phyloP scores from a whole-genome alignment of 2,797 vertebrate species.

The Mycteria americana region DNA sequence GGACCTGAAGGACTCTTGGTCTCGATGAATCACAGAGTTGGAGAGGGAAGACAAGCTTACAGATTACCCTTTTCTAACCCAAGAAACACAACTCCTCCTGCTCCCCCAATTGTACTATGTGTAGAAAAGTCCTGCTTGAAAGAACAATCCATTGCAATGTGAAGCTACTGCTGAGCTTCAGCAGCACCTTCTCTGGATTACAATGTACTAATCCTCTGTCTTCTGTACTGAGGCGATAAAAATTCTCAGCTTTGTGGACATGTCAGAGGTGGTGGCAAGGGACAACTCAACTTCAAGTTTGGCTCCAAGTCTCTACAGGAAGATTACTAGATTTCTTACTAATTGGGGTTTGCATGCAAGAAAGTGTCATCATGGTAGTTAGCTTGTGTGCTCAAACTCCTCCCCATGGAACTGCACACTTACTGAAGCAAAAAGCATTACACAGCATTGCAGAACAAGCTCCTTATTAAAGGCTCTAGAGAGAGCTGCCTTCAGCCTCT shows the following conservation, averaged over 20 bases:
- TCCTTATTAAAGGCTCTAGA: not conserved
- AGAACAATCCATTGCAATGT: not conserved
- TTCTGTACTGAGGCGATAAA: not conserved
- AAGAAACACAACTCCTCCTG: not conserved
- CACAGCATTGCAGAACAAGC: not conserved
- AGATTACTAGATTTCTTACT: not conserved
- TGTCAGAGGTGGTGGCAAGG: not conserved
- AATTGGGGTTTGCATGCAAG: not conserved
- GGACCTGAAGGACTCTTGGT: not conserved
- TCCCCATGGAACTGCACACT: not conserved
- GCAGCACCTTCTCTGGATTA: not conserved
- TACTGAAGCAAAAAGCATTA: not conserved
- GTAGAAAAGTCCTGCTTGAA: not conserved
- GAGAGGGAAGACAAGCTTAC: not conserved
- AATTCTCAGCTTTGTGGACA: not conserved
- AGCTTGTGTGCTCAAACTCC: not conserved
- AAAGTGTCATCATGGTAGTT: not conserved
- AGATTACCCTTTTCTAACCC: not conserved
- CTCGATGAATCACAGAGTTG: not conserved
- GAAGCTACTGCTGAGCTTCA: not conserved
- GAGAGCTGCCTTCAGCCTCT: not conserved
- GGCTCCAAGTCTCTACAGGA: not conserved
- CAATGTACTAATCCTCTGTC: not conserved
- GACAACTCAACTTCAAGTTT: not conserved
- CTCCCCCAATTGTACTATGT: not conserved